Conservation (phyloP, 2,113 vertebrate genomes). For the Empidonax traillii region DNA sequence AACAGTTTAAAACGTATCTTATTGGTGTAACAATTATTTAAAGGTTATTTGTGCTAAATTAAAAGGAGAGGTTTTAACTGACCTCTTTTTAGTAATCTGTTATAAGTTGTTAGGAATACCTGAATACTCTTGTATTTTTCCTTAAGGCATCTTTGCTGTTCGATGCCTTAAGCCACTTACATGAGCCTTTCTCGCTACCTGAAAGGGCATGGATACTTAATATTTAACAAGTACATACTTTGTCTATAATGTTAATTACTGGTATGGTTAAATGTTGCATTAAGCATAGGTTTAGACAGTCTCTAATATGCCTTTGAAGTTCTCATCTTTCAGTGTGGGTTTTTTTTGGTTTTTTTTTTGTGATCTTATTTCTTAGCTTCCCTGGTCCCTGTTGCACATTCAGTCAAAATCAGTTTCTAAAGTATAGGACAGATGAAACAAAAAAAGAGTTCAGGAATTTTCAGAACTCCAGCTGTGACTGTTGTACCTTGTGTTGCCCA, state of each 20-base stretch:
- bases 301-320: background rate
- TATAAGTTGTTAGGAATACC: background rate
- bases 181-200: background rate
- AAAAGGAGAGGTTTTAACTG: background rate
- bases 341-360: background rate
- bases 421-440: background rate
- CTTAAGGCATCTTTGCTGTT: background rate
- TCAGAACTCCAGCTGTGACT: background rate
- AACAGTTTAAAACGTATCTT: background rate
- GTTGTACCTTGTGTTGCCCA: background rate
- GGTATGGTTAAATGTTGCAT: background rate
- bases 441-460: background rate
- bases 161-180: background rate
- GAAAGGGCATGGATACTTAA: background rate
- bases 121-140: background rate
- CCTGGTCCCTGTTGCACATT: background rate
- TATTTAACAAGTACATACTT: background rate
- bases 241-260: background rate
- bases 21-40: background rate
- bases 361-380: background rate
- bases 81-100: background rate
- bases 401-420: background rate
- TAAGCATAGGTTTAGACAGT: background rate
- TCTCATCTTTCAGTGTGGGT: background rate
- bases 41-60: background rate